Evolutionary conservation across 2,888 invertebrate genomes (phyloP).

Genomic region (Tetragonisca angustula): DNA sequence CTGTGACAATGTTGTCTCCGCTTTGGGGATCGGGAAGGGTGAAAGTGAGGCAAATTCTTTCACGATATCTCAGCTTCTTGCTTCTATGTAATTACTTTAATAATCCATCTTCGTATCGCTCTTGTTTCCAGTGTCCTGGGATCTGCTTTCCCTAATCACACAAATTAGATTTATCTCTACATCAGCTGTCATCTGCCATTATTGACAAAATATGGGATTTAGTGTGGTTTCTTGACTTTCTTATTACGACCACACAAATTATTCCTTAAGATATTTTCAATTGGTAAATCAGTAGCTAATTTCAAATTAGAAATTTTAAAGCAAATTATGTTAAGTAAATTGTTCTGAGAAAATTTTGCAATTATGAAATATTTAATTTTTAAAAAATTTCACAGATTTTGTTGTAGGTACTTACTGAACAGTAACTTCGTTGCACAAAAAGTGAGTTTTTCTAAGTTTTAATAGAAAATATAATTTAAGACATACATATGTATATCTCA

Average conservation of each 20-base stretch:
- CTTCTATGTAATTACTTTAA: constrained; percentile 70
- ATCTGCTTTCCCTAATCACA: constrained; percentile 41
- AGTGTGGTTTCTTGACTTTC: neutral
- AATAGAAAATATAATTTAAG: neutral
- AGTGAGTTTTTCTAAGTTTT: too few relatives aligned
- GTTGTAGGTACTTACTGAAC: neutral
- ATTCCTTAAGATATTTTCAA: too few relatives aligned
- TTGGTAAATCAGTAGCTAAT: too few relatives aligned
- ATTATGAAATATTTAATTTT: neutral
- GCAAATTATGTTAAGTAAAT: too few relatives aligned
- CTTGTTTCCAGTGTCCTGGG: constrained; percentile 24
- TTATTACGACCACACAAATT: too few relatives aligned
- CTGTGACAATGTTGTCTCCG: constrained; percentile 17
- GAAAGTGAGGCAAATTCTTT: constrained; percentile 76
- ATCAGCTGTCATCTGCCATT: too few relatives aligned
- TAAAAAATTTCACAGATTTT: neutral
- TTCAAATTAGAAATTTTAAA: too few relatives aligned
- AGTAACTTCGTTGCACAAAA: too few relatives aligned
- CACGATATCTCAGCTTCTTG: constrained; percentile 38
- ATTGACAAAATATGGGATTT: neutral
- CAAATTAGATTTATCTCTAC: neutral
- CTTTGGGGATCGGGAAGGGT: constrained; percentile 54
- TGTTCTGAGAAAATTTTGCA: too few relatives aligned
- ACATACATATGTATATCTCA: neutral
- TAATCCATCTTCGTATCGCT: constrained; percentile 62